These are phyloP conservation scores for Hylaeus anthracinus DNA, from an alignment of 1,140 invertebrate species.

Conservation along the genomic window DNA sequence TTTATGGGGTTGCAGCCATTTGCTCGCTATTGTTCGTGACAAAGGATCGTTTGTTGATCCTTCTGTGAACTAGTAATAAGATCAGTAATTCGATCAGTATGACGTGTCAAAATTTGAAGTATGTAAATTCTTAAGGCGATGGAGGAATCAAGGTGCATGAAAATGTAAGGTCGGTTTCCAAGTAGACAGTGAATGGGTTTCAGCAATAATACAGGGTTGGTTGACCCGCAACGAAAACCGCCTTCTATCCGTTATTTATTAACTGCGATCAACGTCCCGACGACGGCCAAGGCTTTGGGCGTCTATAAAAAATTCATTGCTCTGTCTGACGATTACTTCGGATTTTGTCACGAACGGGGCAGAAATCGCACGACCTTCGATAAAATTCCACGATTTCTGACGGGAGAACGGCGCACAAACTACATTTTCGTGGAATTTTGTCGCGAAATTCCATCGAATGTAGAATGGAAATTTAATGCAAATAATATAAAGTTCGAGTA, in stretches of 20 bases:
- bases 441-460: background rate
- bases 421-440: background rate
- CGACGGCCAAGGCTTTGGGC: background rate
- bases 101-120: too few species aligned
- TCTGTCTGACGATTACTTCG: constrained; percentile 19
- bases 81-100: too few species aligned
- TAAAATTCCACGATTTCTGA: background rate
- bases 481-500: too few species aligned
- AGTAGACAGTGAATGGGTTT: background rate
- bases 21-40: too few species aligned
- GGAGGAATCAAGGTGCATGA: too few species aligned
- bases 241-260: constrained; percentile 28
- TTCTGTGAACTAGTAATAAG: too few species aligned
- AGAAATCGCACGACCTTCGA: background rate
- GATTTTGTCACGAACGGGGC: constrained; percentile 9
- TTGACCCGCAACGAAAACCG: constrained; percentile 22
- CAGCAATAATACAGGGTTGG: constrained; percentile 10
- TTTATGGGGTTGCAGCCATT: too few species aligned
- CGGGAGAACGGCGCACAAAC: background rate
- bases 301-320: constrained; percentile 28
- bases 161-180: background rate
- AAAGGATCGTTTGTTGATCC: too few species aligned
- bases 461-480: too few species aligned
- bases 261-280: constrained; percentile 38
- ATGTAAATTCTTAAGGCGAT: too few species aligned